Conservation (phyloP, 2,888 invertebrate genomes). For the Anodontia alba region DNA sequence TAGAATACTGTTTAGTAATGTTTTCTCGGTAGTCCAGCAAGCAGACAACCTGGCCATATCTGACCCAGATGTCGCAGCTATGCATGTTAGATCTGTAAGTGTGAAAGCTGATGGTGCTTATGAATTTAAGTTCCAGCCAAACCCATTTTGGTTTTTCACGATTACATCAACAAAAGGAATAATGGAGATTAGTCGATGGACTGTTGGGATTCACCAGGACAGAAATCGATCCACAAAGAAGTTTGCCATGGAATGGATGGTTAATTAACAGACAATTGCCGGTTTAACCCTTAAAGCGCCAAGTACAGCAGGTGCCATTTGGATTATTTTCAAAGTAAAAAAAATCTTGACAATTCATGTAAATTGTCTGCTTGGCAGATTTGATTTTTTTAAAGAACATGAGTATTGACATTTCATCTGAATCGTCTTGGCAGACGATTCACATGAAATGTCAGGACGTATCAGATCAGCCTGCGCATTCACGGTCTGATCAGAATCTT, state of each 20-base stretch:
- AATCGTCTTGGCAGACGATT: no score
- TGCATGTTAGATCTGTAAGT: constrained; percentile 32
- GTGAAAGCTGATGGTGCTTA: neutral
- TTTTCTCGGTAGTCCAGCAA: neutral
- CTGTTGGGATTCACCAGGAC: constrained; percentile 24
- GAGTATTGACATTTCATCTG: no score
- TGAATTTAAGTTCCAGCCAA: constrained; percentile 28
- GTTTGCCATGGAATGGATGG: neutral
- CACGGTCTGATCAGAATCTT: no score
- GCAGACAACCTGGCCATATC: constrained; percentile 28
- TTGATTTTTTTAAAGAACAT: no score
- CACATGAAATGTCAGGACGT: no score
- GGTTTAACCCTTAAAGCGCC: no score
- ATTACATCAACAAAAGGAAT: constrained; percentile 19
- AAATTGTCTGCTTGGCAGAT: no score
- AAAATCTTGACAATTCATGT: no score
- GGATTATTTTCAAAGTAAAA: no score
- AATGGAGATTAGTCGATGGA: constrained; percentile 37
- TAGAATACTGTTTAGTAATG: neutral
- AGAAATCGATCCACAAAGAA: constrained; percentile 7
- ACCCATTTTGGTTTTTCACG: constrained; percentile 37
- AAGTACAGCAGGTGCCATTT: no score
- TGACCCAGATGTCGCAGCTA: constrained; percentile 17
- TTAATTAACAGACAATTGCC: neutral
- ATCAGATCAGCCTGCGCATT: no score